These are phyloP conservation scores for Ancistrus triradiatus DNA, from an alignment of 2,113 vertebrate species.

Conservation along the genomic window DNA sequence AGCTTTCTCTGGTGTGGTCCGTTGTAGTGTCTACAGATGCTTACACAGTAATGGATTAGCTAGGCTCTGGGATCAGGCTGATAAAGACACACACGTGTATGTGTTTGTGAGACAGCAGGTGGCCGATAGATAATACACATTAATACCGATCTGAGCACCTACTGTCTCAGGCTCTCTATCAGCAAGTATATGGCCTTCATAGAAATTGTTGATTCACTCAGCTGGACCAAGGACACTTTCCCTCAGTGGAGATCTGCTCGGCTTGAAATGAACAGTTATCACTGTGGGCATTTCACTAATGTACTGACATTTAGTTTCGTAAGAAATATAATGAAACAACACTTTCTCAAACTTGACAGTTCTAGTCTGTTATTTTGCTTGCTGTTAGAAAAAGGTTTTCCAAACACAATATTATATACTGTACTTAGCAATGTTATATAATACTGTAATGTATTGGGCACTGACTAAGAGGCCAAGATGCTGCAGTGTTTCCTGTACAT, in stretches of 20 bases:
- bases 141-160: constrained; percentile 61
- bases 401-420: too few species aligned
- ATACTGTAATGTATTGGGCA: too few species aligned
- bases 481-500: too few species aligned
- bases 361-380: too few species aligned
- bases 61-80: neutral
- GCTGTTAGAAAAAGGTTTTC: too few species aligned
- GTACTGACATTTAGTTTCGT: too few species aligned
- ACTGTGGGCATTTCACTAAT: too few species aligned
- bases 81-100: constrained; percentile 36
- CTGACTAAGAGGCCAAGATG: too few species aligned
- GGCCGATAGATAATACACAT: constrained; percentile 60
- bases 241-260: too few species aligned
- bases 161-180: constrained; percentile 51
- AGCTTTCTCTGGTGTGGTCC: constrained; percentile 18
- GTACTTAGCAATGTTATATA: too few species aligned
- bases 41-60: neutral
- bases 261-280: too few species aligned
- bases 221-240: neutral
- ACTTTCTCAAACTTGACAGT: neutral
- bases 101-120: constrained; percentile 62
- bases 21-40: neutral
- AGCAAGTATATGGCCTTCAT: constrained; percentile 51
- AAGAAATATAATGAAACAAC: too few species aligned
- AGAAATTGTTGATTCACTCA: constrained; percentile 58